These are phyloP conservation scores for Pseudomyrmex flavicornis DNA, from an alignment of 1,140 invertebrate genomes.

Conservation along the genomic window DNA sequence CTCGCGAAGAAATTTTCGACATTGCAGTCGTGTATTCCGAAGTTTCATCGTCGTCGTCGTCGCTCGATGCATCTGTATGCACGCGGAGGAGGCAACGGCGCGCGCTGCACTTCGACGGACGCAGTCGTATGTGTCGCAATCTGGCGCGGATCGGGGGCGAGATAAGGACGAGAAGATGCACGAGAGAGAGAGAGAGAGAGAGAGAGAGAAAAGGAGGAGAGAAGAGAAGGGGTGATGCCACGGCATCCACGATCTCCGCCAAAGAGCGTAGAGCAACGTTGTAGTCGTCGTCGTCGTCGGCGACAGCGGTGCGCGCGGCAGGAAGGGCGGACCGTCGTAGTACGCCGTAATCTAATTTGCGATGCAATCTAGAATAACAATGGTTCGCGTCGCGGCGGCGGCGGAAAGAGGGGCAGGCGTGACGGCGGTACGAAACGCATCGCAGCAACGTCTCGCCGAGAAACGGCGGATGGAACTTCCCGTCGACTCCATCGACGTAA, in stretches of 20 bases:
- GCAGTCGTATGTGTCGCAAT: slow-evolving; percentile 14
- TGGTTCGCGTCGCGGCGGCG: slow-evolving; percentile 54
- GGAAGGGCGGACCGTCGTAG: slow-evolving; percentile 33
- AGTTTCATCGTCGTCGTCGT: slow-evolving; percentile 2
- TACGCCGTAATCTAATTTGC: slow-evolving; percentile 73
- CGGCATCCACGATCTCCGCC: slow-evolving; percentile 11
- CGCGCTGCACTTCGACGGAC: neutral
- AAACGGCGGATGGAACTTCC: slow-evolving; percentile 31
- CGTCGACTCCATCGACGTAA: slow-evolving; percentile 42
- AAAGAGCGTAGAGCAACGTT: slow-evolving; percentile 31
- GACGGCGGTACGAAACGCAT: slow-evolving; percentile 46
- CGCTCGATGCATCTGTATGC: slow-evolving; percentile 20
- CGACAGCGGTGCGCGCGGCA: slow-evolving; percentile 37
- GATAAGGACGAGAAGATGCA: slow-evolving; percentile 17
- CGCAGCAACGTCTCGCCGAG: slow-evolving; percentile 40
- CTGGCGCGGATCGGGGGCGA: slow-evolving; percentile 23
- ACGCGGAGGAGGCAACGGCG: neutral
- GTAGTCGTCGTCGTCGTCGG: slow-evolving; percentile 4
- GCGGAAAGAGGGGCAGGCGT: slow-evolving; percentile 39
- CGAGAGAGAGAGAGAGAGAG: slow-evolving; percentile 16
- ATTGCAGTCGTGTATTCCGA: slow-evolving; percentile 2
- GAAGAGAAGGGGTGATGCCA: too few relatives aligned
- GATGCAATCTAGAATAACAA: slow-evolving; percentile 76
- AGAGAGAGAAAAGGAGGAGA: slow-evolving; percentile 6
- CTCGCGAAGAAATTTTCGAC: neutral